Percentiles rank a stretch among this genome's conserved stretches.
Conservation (phyloP, 2,113 vertebrate genomes). For the Oxygymnocypris stewartii region DNA sequence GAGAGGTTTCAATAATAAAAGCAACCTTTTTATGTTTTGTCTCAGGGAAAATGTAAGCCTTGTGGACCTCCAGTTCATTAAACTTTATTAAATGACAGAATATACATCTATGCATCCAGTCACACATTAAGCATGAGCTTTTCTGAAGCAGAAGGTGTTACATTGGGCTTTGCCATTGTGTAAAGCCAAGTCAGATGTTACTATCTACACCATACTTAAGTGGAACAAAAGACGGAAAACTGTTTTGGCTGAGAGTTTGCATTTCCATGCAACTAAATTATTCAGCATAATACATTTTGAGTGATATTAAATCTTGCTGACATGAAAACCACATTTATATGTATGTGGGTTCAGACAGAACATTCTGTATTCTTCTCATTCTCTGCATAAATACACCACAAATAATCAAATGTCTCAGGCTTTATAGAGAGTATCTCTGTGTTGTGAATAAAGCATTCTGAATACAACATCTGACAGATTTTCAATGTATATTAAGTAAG, state of each 20-base stretch:
- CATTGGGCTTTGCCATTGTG: slow-evolving; percentile 2
- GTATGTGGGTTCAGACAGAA: neutral
- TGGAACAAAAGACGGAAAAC: slow-evolving; percentile 29
- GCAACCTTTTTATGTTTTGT: neutral
- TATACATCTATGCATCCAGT: neutral
- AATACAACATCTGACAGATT: neutral
- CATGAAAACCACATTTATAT: slow-evolving; percentile 28
- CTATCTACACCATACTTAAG: slow-evolving; percentile 10
- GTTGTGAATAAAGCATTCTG: neutral
- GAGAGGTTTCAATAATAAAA: slow-evolving; percentile 18
- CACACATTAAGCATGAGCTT: neutral
- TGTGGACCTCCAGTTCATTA: neutral
- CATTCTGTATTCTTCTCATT: neutral
- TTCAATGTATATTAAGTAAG: neutral
- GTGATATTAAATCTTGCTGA: slow-evolving; percentile 41
- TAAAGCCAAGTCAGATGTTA: slow-evolving; percentile 32
- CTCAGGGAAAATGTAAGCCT: neutral
- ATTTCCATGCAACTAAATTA: slow-evolving; percentile 34
- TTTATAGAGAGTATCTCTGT: neutral
- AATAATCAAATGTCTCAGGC: neutral
- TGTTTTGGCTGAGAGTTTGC: neutral
- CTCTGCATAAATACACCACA: neutral
- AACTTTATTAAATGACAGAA: neutral
- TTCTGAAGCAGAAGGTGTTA: slow-evolving; percentile 12
- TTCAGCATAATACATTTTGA: slow-evolving; percentile 37